Conservation (phyloP, 2,888 invertebrate genomes). For the Mesorhabditis belari region DNA sequence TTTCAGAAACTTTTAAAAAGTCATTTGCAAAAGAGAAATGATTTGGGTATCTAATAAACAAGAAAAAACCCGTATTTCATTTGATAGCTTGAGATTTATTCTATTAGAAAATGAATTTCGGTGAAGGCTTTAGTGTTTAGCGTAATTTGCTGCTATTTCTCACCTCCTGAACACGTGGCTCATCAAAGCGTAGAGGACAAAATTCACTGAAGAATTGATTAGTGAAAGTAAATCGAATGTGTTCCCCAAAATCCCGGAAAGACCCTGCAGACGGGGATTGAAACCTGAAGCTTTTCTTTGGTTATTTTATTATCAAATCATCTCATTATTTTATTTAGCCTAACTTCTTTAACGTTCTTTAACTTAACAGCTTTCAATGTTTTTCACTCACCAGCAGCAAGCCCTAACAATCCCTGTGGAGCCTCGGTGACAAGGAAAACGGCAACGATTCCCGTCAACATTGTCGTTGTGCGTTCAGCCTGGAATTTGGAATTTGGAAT, state of each 20-base stretch:
- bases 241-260: constrained; percentile 61
- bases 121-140: not conserved
- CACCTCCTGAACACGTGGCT: constrained; percentile 67
- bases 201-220: constrained; percentile 71
- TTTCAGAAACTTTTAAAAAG: not conserved
- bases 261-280: constrained; percentile 26
- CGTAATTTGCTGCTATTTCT: not conserved
- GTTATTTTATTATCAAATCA: no score
- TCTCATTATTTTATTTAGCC: no score
- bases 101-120: not conserved
- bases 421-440: constrained; percentile 71
- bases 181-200: constrained; percentile 71
- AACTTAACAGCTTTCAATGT: not conserved
- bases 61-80: no score
- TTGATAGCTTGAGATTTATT: not conserved
- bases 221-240: constrained; percentile 68
- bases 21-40: not conserved
- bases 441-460: constrained; percentile 70
- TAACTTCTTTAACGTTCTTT: no score
- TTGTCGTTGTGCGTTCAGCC: constrained; percentile 67
- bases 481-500: no score
- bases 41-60: not conserved
- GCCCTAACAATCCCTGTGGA: constrained; percentile 55
- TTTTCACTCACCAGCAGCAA: constrained; percentile 12
- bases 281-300: constrained; percentile 16